These are phyloP conservation scores for Pachyuromys duprasi DNA, from an alignment of 2,797 vertebrate species.

Conservation along the genomic window DNA sequence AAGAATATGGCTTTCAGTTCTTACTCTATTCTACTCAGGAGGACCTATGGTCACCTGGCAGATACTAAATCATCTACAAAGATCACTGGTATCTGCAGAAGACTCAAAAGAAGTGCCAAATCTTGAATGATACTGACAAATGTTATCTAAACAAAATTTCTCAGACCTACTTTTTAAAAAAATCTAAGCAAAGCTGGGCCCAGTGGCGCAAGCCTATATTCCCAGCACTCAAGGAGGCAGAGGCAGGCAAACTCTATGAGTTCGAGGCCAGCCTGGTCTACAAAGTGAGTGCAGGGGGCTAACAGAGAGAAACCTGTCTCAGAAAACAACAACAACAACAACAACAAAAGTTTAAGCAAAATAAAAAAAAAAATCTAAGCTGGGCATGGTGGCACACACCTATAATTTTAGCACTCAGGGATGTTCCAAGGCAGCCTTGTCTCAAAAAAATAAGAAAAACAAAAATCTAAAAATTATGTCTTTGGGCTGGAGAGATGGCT, in stretches of 20 bases:
- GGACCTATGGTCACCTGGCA: neutral
- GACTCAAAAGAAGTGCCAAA: neutral
- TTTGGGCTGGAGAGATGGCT: too few relatives aligned
- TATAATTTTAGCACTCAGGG: too few relatives aligned
- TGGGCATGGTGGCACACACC: too few relatives aligned
- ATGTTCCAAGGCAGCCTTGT: too few relatives aligned
- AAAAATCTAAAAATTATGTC: neutral
- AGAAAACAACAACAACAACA: neutral
- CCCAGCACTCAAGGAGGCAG: neutral
- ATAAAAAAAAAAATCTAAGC: too few relatives aligned
- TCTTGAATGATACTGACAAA: neutral
- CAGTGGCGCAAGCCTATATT: neutral
- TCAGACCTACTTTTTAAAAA: neutral
- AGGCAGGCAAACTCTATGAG: too few relatives aligned
- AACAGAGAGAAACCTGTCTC: too few relatives aligned
- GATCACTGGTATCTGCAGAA: neutral
- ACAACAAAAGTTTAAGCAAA: too few relatives aligned
- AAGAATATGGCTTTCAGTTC: neutral
- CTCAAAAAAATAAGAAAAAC: neutral
- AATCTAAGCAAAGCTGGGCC: neutral
- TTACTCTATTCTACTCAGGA: constrained; percentile 4
- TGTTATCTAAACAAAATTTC: neutral
- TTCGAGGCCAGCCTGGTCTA: neutral
- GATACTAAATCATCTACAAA: neutral
- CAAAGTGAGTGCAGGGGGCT: too few relatives aligned